Evolutionary conservation across 2,113 vertebrate genomes (phyloP).

Genomic region (Larimichthys polyactis): DNA sequence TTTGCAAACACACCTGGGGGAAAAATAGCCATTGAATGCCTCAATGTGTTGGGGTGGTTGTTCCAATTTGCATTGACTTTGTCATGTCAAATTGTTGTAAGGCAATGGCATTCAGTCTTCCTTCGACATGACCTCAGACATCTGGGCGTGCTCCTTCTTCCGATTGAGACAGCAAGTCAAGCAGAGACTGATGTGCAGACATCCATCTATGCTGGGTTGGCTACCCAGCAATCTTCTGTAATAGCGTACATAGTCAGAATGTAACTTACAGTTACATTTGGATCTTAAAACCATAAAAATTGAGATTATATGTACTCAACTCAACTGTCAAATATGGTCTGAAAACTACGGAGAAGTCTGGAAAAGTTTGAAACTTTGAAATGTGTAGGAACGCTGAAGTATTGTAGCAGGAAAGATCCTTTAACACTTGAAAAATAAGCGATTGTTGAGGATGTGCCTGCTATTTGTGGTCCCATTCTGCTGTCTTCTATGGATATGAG

Average conservation of each 20-base stretch:
- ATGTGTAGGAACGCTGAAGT: no score
- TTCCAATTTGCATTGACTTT: background rate
- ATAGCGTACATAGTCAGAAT: no score
- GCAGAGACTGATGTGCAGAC: background rate
- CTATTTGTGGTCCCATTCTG: constrained; percentile 7
- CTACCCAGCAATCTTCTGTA: no score
- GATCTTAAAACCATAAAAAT: no score
- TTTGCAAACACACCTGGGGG: background rate
- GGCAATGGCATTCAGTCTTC: background rate
- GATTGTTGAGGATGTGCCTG: background rate
- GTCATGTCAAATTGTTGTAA: background rate
- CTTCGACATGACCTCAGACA: background rate
- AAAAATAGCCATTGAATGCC: background rate
- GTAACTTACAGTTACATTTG: no score
- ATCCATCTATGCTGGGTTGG: background rate
- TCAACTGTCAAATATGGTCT: no score
- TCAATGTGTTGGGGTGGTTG: background rate
- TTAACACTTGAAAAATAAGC: background rate
- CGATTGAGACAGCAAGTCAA: constrained; percentile 1
- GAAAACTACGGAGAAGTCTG: no score
- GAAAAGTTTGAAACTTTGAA: no score
- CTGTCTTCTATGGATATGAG: background rate
- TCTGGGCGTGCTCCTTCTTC: background rate
- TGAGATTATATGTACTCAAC: no score
- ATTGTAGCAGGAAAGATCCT: constrained; percentile 6